Evolutionary conservation across 2,797 vertebrate species (phyloP), one percentile per base, ranked within the genome.

Genomic region (Ispidina lecontei): DNA sequence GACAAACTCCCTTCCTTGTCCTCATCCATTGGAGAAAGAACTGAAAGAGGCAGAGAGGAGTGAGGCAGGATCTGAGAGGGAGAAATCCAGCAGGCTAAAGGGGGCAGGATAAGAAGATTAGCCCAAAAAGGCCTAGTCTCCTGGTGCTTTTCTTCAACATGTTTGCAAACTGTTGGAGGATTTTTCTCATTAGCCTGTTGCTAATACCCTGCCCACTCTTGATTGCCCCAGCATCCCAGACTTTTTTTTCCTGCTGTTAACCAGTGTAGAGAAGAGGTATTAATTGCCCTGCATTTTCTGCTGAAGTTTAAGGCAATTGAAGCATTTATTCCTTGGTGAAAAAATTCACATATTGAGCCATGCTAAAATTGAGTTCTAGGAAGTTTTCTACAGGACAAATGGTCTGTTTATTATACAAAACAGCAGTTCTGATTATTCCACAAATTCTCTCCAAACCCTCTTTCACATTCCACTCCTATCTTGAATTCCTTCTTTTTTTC

Each of bases 401-500:
- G 1, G 23, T 22, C 55, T 58, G 26, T 41, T 80, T 77, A 89
- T 65, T 17, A 80, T 52, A 72, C 7, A 77, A 52, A 83, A 26
- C 14, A 54, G 14, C 49, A 44, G 63, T 68, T 12, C 18, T 16
- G 13, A 26, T 75, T 86, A 49, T 75, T 80, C 39, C 29, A 47
- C 35, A 68, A 4, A 4, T 39, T 89, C 7, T 63, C 20, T 72
- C 10, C 14, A 83, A 62, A 73, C 10, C 18, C 26, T 76, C 49
- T 65, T 89, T 83, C 39, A 43, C 35, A 52, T 86, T 7, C 12
- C 12, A 7, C 7, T 73, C 83, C 46, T 74, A 23, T 29, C 44
- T 71, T 77, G 43, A 79, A 76, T 75, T 88, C 10, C 52, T 80
- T 91, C 31, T 7, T 81, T 89, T 89, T 89, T 87, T 84, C 28